A percentile compares a stretch with the other conserved stretches of the same genome.
These are phyloP conservation scores for Microhierax caerulescens DNA, from an alignment of 2,797 vertebrate genomes.

Conservation along the genomic window DNA sequence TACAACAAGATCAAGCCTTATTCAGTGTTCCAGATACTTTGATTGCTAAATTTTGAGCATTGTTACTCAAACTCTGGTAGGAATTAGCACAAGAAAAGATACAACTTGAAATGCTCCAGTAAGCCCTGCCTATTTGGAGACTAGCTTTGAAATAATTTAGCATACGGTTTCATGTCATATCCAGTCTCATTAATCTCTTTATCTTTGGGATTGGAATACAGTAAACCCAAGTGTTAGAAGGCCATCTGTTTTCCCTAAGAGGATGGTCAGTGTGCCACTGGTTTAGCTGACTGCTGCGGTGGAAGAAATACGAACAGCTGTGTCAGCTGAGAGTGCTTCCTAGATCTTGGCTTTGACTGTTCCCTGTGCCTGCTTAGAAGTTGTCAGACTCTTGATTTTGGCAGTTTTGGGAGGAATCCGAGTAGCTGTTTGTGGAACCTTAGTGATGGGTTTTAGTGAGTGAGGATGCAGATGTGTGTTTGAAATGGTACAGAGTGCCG, in stretches of 20 bases:
- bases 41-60: background rate
- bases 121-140: background rate
- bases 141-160: background rate
- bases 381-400: background rate
- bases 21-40: background rate
- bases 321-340: background rate
- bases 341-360: background rate
- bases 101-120: background rate
- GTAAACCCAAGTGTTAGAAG: background rate
- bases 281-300: background rate
- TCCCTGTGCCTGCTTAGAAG: background rate
- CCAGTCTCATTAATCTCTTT: background rate
- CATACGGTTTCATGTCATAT: background rate
- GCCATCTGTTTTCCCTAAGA: background rate
- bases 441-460: background rate
- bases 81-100: background rate
- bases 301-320: background rate
- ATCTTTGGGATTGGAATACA: background rate
- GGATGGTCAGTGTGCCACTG: background rate
- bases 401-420: background rate
- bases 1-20: background rate
- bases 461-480: background rate
- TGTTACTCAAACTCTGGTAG: background rate
- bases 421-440: background rate
- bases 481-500: background rate